A percentile compares a stretch with the other conserved stretches of the same genome.
These are phyloP conservation scores for Notamacropus eugenii DNA, from an alignment of 2,797 vertebrate species.

Conservation along the genomic window DNA sequence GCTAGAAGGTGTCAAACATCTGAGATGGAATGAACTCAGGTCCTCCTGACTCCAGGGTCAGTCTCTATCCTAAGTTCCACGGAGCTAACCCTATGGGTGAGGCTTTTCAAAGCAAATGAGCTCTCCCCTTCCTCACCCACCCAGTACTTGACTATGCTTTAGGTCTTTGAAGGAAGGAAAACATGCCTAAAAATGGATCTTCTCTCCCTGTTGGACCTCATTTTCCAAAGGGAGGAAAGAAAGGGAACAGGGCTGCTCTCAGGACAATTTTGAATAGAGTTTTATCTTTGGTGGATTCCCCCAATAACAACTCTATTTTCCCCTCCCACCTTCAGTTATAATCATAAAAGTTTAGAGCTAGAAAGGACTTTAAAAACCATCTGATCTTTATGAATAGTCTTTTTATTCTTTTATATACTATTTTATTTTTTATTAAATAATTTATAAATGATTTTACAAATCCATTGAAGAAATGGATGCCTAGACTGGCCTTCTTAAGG, in stretches of 20 bases:
- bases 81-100: background rate
- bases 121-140: background rate
- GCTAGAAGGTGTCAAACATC: background rate
- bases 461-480: background rate
- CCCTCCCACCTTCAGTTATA: background rate
- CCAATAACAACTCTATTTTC: background rate
- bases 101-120: background rate
- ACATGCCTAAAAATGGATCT: background rate
- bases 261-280: background rate
- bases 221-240: constrained; percentile 30
- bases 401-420: too few relatives aligned
- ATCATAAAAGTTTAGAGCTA: background rate
- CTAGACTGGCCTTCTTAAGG: background rate
- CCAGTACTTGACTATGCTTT: background rate
- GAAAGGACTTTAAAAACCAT: background rate
- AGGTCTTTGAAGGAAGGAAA: background rate
- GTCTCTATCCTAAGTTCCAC: background rate
- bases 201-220: background rate
- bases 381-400: background rate
- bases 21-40: background rate
- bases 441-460: background rate
- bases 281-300: background rate
- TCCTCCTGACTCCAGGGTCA: too few relatives aligned
- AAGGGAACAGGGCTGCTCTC: background rate
- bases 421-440: too few relatives aligned